Percentiles rank a stretch among this genome's conserved stretches.
phyloP scores from a whole-genome alignment of 2,113 vertebrate genomes.

The Tenrec ecaudatus region DNA sequence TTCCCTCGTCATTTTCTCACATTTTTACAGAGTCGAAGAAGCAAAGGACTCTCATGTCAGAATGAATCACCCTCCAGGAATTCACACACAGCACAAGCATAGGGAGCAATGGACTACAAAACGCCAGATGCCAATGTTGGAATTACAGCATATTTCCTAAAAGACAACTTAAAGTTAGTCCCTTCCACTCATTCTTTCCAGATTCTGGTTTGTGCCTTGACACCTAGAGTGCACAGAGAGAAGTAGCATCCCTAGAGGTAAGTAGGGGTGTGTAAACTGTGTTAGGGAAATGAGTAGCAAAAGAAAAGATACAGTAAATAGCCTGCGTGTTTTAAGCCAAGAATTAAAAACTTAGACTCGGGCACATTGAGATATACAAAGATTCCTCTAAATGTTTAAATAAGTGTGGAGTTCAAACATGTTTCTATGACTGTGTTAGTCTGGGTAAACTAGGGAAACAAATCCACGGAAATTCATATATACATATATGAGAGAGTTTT shows the following conservation, averaged over 20 bases:
- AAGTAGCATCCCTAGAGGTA: slow-evolving; percentile 56
- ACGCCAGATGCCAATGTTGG: slow-evolving; percentile 84
- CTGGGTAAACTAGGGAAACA: too few relatives aligned
- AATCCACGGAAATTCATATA: too few relatives aligned
- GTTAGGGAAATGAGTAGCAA: slow-evolving; percentile 48
- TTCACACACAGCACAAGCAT: slow-evolving; percentile 78
- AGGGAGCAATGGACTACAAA: slow-evolving; percentile 74
- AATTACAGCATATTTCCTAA: slow-evolving; percentile 75
- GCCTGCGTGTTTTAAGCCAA: slow-evolving; percentile 50
- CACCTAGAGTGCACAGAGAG: slow-evolving; percentile 85
- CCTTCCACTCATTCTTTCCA: slow-evolving; percentile 54
- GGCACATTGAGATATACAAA: slow-evolving; percentile 17
- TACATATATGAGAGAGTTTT: too few relatives aligned
- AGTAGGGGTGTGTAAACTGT: slow-evolving; percentile 70
- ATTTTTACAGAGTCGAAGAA: slow-evolving; percentile 80
- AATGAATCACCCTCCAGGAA: slow-evolving; percentile 87
- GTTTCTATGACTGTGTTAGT: not conserved
- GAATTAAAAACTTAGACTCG: slow-evolving; percentile 56
- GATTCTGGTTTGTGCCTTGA: slow-evolving; percentile 87
- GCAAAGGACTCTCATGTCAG: slow-evolving; percentile 83
- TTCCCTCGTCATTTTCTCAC: slow-evolving; percentile 73
- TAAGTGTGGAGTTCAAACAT: not conserved
- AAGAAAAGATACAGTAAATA: slow-evolving; percentile 60
- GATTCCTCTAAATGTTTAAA: slow-evolving; percentile 29
- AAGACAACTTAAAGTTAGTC: slow-evolving; percentile 62